Base-by-base conservation (phyloP, 1,140 invertebrate genomes). In the Lasioglossum albipes region DNA sequence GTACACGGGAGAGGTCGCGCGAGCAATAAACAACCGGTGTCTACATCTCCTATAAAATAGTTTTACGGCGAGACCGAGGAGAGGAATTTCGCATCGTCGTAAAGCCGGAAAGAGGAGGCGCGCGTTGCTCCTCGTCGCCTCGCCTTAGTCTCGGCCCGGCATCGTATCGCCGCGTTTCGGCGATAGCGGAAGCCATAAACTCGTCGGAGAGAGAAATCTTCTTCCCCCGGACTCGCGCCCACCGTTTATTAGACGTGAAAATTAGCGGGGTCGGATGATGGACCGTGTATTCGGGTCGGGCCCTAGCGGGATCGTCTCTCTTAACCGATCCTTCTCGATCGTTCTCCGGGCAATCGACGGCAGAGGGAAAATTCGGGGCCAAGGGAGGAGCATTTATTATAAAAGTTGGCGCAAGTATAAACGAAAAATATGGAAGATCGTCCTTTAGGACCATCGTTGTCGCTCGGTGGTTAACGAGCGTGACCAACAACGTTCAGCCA, bases 1-100 rank as follows among this genome's bases (percentile, higher is more conserved):
- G 89, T 89, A 88, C 75, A 77, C 70, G 84, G 85, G 83, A 75
- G 66, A 75, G 72, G 78, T 90, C 81, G 75, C 54, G 74, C 79
- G 70, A 84, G 75, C 80, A 85, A 82, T 89, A 90, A 90, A 90
- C 86, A 85, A 86, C 83, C 84, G 70, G 73, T 86, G 84, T 87
- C 80, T 87, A 89, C 85, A 89, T 89, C 86, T 91, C 87, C 87
- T 90, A 91, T 92, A 92, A 92, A 93, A 93, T 92, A 92, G 91
- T 92, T 92, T 92, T 91, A 92, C 88, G 87, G 85, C 87, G 83
- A 59, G 70, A 87, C 71, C 49, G 72, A 20, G 18, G 41, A 42
- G 62, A 85, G 89, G 91, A 93, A 93, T 93, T 92, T 93, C 90
- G 90, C 91, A 85, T 88, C 81, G 84, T 89, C 90, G 92, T 92